Evolutionary conservation across 2,797 vertebrate species (phyloP).

Genomic region (Takifugu ocellatus): DNA sequence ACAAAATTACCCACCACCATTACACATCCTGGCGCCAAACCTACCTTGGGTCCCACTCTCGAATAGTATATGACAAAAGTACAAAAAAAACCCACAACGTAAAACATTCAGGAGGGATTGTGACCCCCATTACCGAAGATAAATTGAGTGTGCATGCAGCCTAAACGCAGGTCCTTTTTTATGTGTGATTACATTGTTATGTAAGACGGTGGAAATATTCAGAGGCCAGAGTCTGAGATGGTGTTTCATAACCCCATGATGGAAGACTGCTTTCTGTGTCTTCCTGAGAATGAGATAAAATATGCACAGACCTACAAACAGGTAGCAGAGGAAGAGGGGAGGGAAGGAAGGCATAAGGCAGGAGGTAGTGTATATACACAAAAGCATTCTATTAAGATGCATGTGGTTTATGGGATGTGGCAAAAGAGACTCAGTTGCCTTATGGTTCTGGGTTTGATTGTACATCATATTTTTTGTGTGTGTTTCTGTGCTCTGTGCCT

Average conservation of each 20-base stretch:
- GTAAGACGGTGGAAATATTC: constrained; percentile 9
- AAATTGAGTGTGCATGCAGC: constrained; percentile 10
- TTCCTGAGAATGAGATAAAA: constrained; percentile 15
- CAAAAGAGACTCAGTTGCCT: no score
- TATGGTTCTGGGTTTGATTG: no score
- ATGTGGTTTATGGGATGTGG: no score
- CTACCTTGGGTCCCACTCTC: no score
- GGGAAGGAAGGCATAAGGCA: constrained; percentile 9
- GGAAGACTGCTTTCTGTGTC: constrained; percentile 8
- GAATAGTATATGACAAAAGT: not conserved
- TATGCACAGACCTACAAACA: constrained; percentile 1
- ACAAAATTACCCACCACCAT: no score
- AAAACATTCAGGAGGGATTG: constrained; percentile 8
- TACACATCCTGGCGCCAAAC: no score
- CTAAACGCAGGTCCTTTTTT: constrained; percentile 2
- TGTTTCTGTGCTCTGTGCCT: no score
- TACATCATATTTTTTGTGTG: no score
- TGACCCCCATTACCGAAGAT: constrained; percentile 3
- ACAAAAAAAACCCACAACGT: not conserved
- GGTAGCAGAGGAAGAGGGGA: constrained; percentile 9
- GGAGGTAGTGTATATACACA: no score
- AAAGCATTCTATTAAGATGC: no score
- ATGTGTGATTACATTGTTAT: constrained; percentile 4
- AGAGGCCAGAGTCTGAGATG: constrained; percentile 16
- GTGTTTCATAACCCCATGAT: constrained; percentile 17